Evolutionary conservation across 2,113 vertebrate species (phyloP), one percentile per base, ranked within the genome.

Genomic region (Ploceus nigricollis): DNA sequence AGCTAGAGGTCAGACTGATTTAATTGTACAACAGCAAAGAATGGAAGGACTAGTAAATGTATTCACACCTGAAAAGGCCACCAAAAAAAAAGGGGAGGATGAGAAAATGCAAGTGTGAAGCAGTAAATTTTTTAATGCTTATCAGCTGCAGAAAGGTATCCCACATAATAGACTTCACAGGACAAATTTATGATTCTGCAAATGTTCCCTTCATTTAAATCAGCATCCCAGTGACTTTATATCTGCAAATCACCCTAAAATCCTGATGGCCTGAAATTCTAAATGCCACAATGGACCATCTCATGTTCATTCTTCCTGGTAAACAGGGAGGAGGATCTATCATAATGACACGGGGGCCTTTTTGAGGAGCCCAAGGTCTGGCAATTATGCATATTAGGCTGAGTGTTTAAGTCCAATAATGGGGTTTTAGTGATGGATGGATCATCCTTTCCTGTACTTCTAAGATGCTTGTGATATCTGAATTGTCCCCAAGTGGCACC

Each of bases 311-410:
- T 90, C 95, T 93, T 94, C 89, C 88, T 25, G 27, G 96, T 97
- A 97, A 97, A 97, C 97, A 97, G 87, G 79, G 93, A 97, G 94
- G 83, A 96, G 96, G 97, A 97, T 97, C 95, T 93, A 95, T 97
- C 96, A 96, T 95, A 88, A 92, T 97, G 96, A 97, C 97, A 97
- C 81, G 35, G 79, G 93, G 76, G 95, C 90, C 94, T 95, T 97
- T 97, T 90, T 94, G 95, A 96, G 91, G 53, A 96, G 90, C 95
- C 90, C 93, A 93, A 91, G 94, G 95, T 78, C 96, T 96, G 90
- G 81, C 88, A 95, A 93, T 83, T 95, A 84, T 96, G 95, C 94
- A 90, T 94, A 95, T 97, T 91, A 95, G 96, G 73, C 47, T 87
- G 90, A 97, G 70, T 85, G 63, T 96, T 82, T 95, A 97, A 96